Percentiles rank a stretch among this genome's conserved stretches.
These are phyloP conservation scores for Dolomedes plantarius DNA, from an alignment of 2,888 invertebrate genomes.

Conservation along the genomic window DNA sequence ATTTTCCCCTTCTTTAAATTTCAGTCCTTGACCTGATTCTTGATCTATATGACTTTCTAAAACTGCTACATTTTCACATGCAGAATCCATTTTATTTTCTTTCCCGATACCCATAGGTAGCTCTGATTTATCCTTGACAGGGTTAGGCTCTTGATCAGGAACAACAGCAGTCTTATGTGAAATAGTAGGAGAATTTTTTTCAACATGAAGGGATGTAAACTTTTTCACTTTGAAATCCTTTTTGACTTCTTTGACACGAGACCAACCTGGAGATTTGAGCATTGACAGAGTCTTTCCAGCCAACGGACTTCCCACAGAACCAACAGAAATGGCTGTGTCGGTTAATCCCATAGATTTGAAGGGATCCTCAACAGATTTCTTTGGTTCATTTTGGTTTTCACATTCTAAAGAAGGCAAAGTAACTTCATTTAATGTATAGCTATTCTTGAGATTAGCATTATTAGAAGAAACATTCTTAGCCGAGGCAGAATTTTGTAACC, in stretches of 20 bases:
- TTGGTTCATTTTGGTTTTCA: not conserved
- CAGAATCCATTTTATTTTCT: too few species aligned
- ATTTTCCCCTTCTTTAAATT: too few species aligned
- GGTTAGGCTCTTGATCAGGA: not conserved
- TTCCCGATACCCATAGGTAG: not conserved
- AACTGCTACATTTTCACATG: too few species aligned
- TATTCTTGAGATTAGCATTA: too few species aligned
- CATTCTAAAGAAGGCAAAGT: not conserved
- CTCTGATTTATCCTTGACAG: not conserved
- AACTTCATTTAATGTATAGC: slow-evolving; percentile 28
- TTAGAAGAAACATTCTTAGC: too few species aligned
- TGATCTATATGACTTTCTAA: too few species aligned
- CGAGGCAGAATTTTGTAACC: too few species aligned
- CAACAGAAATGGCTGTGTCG: slow-evolving; percentile 55
- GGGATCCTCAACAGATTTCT: not conserved
- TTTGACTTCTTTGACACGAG: slow-evolving; percentile 35
- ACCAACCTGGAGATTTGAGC: slow-evolving; percentile 62
- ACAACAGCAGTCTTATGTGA: not conserved
- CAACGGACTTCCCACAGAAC: slow-evolving; percentile 40
- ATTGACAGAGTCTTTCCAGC: slow-evolving; percentile 1
- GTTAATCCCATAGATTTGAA: not conserved
- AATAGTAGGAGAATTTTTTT: slow-evolving; percentile 30
- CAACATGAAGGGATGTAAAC: slow-evolving; percentile 41
- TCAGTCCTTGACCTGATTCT: too few species aligned
- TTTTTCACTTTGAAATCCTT: slow-evolving; percentile 58